Base-by-base conservation (phyloP, 2,113 vertebrate species). In the Ciconia maguari region DNA sequence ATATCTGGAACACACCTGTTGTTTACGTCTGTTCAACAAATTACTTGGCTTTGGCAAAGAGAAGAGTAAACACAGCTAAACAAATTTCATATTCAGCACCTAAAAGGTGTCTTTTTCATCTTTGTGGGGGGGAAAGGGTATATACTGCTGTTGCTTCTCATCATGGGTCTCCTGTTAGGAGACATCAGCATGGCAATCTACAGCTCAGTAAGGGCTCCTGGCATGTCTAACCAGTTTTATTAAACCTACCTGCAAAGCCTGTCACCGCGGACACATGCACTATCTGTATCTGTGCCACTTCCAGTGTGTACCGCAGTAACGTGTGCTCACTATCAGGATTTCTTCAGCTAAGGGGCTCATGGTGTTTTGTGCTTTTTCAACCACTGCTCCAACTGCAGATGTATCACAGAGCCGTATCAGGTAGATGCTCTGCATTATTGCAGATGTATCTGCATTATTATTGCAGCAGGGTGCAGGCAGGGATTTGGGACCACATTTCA, bases 21-120 rank as follows among this genome's bases (percentile, higher is more conserved):
- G 91, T 94, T 97, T 93, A 78, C 69, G 29, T 75, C 41, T 87
- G 25, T 77, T 89, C 58, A 83, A 64, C 3, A 89, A 76, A 94
- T 71, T 78, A 32, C 60, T 96, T 92, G 77, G 49, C 90, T 83
- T 94, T 38, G 46, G 3, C 27, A 93, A 48, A 65, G 21, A 79
- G 61, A 60, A 93, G 26, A 86, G 13, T 54, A 94, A 97, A 90
- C 8, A 62, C 16, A 82, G 32, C 11, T 81, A 80, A 92, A 87
- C 2, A 87, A 92, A 93, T 82, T 82, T 93, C 61, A 77, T 76
- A 81, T 87, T 75, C 57, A 52, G 19, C 75, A 76, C 11, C 5
- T 76, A 55, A 89, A 81, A 78, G 6, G 6, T 41, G 25, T n/a
- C 18, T 46, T 91, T 82, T 84, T 69, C 25, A 38, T 30, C 21